These are phyloP conservation scores for Xerus rutilus DNA, from an alignment of 2,797 vertebrate species.

Conservation along the genomic window DNA sequence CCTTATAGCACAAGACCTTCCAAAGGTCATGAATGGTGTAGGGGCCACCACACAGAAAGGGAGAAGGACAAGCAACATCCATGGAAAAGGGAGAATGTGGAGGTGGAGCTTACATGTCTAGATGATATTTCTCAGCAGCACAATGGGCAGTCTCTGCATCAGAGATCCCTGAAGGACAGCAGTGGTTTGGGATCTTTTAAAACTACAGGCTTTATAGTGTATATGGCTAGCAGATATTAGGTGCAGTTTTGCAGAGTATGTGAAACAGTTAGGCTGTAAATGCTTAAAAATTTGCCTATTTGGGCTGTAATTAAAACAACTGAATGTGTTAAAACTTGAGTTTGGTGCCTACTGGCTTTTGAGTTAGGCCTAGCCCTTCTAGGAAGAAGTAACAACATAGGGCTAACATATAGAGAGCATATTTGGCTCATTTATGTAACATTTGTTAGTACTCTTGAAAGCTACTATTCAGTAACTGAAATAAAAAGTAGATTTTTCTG, in stretches of 20 bases:
- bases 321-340: conserved; percentile 13
- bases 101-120: not conserved
- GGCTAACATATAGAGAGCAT: not conserved
- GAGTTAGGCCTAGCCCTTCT: conserved; percentile 4
- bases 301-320: conserved; percentile 42
- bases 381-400: conserved; percentile 34
- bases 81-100: not conserved
- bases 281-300: not conserved
- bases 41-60: not conserved
- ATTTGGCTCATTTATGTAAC: conserved; percentile 40
- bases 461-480: conserved; percentile 2
- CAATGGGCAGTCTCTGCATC: not conserved
- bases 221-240: not conserved
- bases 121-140: not conserved
- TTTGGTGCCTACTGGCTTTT: conserved; percentile 32
- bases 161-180: conserved; percentile 15
- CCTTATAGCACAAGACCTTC: not conserved
- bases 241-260: not conserved
- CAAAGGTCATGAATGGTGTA: not conserved
- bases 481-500: conserved; percentile 12
- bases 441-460: conserved; percentile 40
- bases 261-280: not conserved
- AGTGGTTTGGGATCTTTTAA: not conserved
- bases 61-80: not conserved
- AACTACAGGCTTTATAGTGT: not conserved